A percentile compares a stretch with the other conserved stretches of the same genome.
phyloP scores from a whole-genome alignment of 2,113 vertebrate species.

The Syngnathoides biaculeatus region DNA sequence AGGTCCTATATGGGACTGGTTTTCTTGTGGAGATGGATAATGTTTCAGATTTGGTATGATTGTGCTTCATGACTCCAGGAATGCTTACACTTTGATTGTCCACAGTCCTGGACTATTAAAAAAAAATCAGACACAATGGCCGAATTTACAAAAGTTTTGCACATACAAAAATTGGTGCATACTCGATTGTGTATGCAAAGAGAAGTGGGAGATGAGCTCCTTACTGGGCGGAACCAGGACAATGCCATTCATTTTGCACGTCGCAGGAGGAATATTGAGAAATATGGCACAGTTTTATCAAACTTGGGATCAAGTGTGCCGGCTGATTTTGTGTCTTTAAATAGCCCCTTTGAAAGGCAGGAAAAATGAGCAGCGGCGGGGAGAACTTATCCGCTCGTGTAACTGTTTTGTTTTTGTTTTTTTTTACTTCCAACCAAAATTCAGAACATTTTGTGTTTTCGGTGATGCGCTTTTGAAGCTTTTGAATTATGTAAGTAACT shows the following conservation, averaged over 20 bases:
- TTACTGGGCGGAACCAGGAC: too few relatives aligned
- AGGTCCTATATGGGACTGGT: slow-evolving; percentile 30
- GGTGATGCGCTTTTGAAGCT: not conserved
- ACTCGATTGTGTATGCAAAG: too few relatives aligned
- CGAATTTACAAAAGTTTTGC: not conserved
- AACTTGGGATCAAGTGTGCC: too few relatives aligned
- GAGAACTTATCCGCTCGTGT: too few relatives aligned
- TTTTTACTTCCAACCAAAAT: too few relatives aligned
- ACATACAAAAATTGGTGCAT: not conserved
- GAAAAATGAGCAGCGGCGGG: too few relatives aligned
- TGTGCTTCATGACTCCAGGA: not conserved
- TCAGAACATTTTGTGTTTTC: too few relatives aligned
- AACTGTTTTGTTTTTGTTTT: too few relatives aligned
- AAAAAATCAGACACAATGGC: not conserved
- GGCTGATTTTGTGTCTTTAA: not conserved
- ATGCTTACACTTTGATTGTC: not conserved
- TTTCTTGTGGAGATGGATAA: slow-evolving; percentile 40
- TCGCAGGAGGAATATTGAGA: not conserved
- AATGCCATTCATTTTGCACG: too few relatives aligned
- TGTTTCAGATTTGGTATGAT: slow-evolving; percentile 24
- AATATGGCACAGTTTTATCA: not conserved
- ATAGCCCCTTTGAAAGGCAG: not conserved
- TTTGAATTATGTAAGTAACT: not conserved
- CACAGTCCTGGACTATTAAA: not conserved
- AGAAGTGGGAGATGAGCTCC: too few relatives aligned